Percentiles rank a stretch among this genome's conserved stretches.
Conservation (phyloP, 2,797 vertebrate genomes). For the Choloepus didactylus region DNA sequence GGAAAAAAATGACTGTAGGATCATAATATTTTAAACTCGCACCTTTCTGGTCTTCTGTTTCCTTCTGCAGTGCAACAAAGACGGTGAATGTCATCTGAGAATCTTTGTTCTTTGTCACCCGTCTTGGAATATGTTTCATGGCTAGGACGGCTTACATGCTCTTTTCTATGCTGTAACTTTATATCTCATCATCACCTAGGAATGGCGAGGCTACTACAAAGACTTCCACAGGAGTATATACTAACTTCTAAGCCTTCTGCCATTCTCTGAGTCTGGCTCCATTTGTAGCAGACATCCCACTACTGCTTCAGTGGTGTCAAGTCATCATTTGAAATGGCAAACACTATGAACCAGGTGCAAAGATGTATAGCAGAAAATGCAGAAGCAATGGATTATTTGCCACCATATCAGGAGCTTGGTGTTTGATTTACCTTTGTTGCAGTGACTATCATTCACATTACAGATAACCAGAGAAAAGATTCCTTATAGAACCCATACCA, state of each 20-base stretch:
- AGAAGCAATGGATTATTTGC: neutral
- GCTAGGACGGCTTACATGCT: slow-evolving; percentile 7
- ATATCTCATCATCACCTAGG: neutral
- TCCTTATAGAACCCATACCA: neutral
- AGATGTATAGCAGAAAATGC: slow-evolving; percentile 26
- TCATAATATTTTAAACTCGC: neutral
- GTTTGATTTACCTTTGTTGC: slow-evolving; percentile 46
- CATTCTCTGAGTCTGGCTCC: neutral
- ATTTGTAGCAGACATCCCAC: slow-evolving; percentile 23
- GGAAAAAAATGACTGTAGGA: neutral
- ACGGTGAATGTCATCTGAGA: neutral
- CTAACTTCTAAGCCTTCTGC: neutral
- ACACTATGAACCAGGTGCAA: neutral
- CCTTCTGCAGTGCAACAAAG: neutral
- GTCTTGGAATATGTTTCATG: slow-evolving; percentile 33
- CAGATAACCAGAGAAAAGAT: slow-evolving; percentile 22
- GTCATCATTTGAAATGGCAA: neutral
- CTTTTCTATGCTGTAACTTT: neutral
- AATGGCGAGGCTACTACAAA: neutral
- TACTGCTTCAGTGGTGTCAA: neutral
- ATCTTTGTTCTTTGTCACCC: neutral
- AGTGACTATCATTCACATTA: neutral
- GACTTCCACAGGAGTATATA: neutral
- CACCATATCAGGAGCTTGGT: neutral
- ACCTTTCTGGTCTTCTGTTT: slow-evolving; percentile 11